Evolutionary conservation across 2,797 vertebrate genomes (phyloP), one percentile per base, ranked within the genome.

Genomic region (Ctenopoma kingsleyae): DNA sequence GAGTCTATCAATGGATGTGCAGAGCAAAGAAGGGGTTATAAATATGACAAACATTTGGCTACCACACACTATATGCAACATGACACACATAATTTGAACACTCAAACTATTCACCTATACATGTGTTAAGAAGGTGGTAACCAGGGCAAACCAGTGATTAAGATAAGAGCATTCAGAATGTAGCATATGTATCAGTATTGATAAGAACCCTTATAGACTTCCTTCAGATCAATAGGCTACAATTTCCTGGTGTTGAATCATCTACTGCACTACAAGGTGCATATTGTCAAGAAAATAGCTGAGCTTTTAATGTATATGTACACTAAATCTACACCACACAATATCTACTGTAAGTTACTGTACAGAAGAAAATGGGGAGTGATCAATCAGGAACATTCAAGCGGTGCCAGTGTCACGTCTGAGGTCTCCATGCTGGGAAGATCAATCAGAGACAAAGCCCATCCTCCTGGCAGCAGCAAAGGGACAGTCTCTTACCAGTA

Each of bases 1-100:
- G 82, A 71, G 87, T 61, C 77, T 83, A 79, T 87, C 82, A 82
- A 83, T 78, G 80, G 89, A 85, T 80, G 82, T 9, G 16, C 63
- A 64, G 76, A 67, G 61, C 71, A 71, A 67, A 56, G 54, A 81
- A 60, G 59, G 71, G 71, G 76, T 72, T 79, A 92, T 90, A 89
- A 86, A 90, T 91, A 80, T 73, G 57, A 67, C 65, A 78, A 61
- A 20, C 43, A 71, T 77, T 83, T 63, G 25, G 53, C 62, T 76
- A 46, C 38, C 5, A 50, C 67, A 52, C 56, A 67, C 48, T 65
- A 43, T 71, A 77, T 38, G 49, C 59, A 73, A 79, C 52, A 60
- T 48, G 43, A 65, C 46, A 32, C 40, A 53, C 67, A 61, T 50
- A 13, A 76, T 78, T 72, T 56, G 57, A 80, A 67, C 46, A 47